A percentile compares a stretch with the other conserved stretches of the same genome.
Conservation (phyloP, 2,113 vertebrate species). For the Puntigrus tetrazona region DNA sequence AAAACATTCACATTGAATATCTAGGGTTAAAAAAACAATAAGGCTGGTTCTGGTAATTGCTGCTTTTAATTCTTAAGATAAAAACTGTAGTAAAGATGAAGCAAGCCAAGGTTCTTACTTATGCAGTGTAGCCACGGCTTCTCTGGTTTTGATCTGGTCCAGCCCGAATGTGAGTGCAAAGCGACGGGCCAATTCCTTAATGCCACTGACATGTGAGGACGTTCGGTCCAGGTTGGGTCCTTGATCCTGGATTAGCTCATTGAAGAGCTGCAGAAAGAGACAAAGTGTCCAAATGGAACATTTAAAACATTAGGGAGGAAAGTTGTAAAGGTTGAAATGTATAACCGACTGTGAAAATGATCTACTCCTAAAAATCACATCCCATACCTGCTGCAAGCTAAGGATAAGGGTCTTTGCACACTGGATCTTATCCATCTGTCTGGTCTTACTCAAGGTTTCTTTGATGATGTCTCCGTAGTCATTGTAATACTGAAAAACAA, state of each 20-base stretch:
- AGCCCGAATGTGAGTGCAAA: conserved; percentile 97
- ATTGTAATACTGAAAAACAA: conserved; percentile 88
- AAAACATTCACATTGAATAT: background rate
- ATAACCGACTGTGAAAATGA: background rate
- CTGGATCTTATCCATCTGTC: conserved; percentile 98
- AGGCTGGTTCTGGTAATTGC: background rate
- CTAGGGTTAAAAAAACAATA: background rate
- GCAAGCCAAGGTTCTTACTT: conserved; percentile 81
- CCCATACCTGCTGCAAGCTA: conserved; percentile 95
- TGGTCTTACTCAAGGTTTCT: conserved; percentile 97
- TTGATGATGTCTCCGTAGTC: conserved; percentile 99
- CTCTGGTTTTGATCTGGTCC: conserved; percentile 98
- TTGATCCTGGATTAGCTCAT: conserved; percentile 97
- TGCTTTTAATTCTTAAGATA: background rate
- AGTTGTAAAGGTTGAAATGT: background rate
- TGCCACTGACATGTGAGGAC: conserved; percentile 95
- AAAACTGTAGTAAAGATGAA: background rate
- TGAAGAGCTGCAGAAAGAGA: conserved; percentile 84
- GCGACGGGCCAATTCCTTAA: conserved; percentile 95
- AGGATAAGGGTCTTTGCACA: conserved; percentile 99
- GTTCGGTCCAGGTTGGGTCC: conserved; percentile 96
- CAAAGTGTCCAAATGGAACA: background rate
- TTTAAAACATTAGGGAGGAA: background rate
- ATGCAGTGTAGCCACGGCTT: conserved; percentile 97
- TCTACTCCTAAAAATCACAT: background rate